Evolutionary conservation across 2,797 vertebrate species (phyloP).

Genomic region (Enteromius paludinosus): DNA sequence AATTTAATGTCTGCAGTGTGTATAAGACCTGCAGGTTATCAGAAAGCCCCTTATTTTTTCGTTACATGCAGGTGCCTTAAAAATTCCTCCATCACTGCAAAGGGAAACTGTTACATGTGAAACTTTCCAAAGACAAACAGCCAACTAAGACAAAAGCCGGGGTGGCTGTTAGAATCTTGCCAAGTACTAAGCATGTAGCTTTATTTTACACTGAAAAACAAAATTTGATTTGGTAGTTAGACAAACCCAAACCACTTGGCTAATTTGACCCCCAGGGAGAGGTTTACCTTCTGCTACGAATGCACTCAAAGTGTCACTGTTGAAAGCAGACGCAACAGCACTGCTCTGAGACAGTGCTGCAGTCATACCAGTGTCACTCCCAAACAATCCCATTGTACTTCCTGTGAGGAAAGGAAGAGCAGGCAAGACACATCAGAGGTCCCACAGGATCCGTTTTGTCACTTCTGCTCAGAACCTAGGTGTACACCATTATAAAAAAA

Average conservation of each 20-base stretch:
- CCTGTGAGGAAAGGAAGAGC: conserved; percentile 72
- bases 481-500: neutral
- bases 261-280: neutral
- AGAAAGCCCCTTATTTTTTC: neutral
- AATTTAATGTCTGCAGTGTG: neutral
- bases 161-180: neutral
- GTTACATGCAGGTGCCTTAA: conserved; percentile 12
- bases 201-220: neutral
- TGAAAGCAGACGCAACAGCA: conserved; percentile 78
- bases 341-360: conserved; percentile 77
- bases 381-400: conserved; percentile 81
- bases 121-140: neutral
- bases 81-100: neutral
- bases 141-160: neutral
- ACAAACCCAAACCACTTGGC: neutral
- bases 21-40: neutral
- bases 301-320: conserved; percentile 79
- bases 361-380: conserved; percentile 74
- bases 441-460: neutral
- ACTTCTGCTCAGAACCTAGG: neutral
- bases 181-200: neutral
- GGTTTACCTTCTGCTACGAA: conserved; percentile 83
- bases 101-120: neutral
- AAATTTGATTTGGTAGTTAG: neutral
- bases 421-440: conserved; percentile 14